These are phyloP conservation scores for Bufo gargarizans DNA, from an alignment of 2,113 vertebrate genomes.

Conservation along the genomic window DNA sequence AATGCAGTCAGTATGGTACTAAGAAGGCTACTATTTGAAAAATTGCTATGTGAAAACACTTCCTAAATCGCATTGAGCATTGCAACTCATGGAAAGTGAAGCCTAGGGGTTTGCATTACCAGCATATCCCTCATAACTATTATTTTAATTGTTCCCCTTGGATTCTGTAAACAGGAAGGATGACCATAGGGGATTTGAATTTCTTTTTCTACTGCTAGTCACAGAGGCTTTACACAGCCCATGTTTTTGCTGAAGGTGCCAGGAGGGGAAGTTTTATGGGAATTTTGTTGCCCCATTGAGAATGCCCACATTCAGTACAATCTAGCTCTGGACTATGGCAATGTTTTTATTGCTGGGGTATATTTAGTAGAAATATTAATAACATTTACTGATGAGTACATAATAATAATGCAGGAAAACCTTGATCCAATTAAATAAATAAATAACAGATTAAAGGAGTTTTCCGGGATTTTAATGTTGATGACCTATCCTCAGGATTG, in stretches of 20 bases:
- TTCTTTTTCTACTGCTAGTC: not conserved
- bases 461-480: too few species aligned
- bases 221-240: not conserved
- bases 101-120: not conserved
- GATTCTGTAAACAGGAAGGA: not conserved
- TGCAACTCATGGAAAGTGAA: not conserved
- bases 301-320: not conserved
- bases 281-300: not conserved
- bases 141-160: not conserved
- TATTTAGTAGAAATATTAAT: not conserved
- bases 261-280: not conserved
- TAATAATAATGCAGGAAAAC: too few species aligned
- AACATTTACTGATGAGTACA: too few species aligned
- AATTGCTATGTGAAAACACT: not conserved
- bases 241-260: not conserved
- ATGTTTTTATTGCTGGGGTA: not conserved
- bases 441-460: too few species aligned
- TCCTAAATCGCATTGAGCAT: not conserved
- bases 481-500: too few species aligned
- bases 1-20: not conserved
- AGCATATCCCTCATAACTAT: not conserved
- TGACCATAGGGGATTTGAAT: not conserved
- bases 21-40: not conserved
- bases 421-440: too few species aligned
- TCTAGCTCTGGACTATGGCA: not conserved